Evolutionary conservation across 2,888 invertebrate genomes (phyloP).

Genomic region (Brenthis ino): DNA sequence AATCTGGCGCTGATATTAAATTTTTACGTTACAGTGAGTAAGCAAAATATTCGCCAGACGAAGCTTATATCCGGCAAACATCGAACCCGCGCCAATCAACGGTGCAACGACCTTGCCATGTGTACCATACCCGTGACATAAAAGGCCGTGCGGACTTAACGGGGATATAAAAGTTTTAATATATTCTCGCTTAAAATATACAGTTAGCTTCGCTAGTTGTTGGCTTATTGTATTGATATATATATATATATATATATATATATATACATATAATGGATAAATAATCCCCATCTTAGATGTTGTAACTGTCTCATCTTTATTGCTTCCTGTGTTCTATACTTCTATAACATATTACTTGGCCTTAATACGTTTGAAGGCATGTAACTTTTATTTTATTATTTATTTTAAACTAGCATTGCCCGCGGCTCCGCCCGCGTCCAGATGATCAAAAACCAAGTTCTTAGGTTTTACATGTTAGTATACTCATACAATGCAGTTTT

Average conservation of each 20-base stretch:
- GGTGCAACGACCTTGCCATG: constrained; percentile 47
- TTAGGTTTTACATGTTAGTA: too few relatives aligned
- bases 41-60: constrained; percentile 40
- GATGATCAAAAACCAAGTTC: too few relatives aligned
- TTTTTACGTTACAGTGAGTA: constrained; percentile 25
- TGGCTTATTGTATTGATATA: constrained; percentile 4
- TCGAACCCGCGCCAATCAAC: constrained; percentile 41
- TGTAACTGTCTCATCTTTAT: constrained; percentile 15
- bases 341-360: constrained; percentile 4
- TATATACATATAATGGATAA: constrained; percentile 1
- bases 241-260: not conserved
- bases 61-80: constrained; percentile 44
- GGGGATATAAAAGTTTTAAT: constrained; percentile 17
- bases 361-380: constrained; percentile 1
- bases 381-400: not conserved
- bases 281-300: constrained; percentile 16
- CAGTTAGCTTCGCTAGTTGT: constrained; percentile 5
- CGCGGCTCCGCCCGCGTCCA: too few relatives aligned
- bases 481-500: too few relatives aligned
- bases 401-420: not conserved
- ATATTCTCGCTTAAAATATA: constrained; percentile 1
- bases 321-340: constrained; percentile 13
- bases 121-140: constrained; percentile 37
- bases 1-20: constrained; percentile 3
- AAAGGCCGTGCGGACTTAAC: constrained; percentile 40